Base-by-base conservation (phyloP, 2,888 invertebrate genomes). In the Ceramica pisi region DNA sequence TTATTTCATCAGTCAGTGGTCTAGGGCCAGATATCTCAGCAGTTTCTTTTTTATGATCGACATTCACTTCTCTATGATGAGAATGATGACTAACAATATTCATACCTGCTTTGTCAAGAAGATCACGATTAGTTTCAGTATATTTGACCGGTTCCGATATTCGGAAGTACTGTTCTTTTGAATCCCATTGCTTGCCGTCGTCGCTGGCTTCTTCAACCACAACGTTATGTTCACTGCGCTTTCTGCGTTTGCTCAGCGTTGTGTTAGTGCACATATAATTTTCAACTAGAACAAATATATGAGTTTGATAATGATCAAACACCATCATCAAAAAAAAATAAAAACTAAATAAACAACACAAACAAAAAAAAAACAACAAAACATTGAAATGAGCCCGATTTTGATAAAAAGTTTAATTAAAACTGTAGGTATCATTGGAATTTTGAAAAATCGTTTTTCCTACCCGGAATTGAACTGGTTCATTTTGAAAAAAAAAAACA, bases 211-310 rank as follows among this genome's bases (percentile, higher is more conserved):
- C 83, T 81, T 91, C 90, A 10, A 91, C 85, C 14, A 91, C 80
- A 23, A 91, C 82, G 71, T 91, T 91, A 64, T 88, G 90, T 78
- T 90, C 88, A 46, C 84, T 86, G 14, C 92, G 88, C 75, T 90
- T 92, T 46, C 78, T 69, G 26, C 91, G 89, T 65, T 80, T 83
- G 66, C 71, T 83, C 59, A 74, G 67, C 31, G 82, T 83, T 64
- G 76, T 66, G 50, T 86, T 86, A 6, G 70, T 60, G 63, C 66
- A 81, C 46, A 68, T 51, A 14, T 59, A 48, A 44, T 31, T 59
- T 35, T 64, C 44, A 48, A 41, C 81, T 81, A 68, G 38, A 80
- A 83, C 46, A 56, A 51, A 16, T 1, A 48, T 23, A 38, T 10
- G 19, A 19, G 41, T 21, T 46, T 31, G 6, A 31, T 31, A 31